phyloP scores from a whole-genome alignment of 1,140 invertebrate species.

The Drosophila erecta region DNA sequence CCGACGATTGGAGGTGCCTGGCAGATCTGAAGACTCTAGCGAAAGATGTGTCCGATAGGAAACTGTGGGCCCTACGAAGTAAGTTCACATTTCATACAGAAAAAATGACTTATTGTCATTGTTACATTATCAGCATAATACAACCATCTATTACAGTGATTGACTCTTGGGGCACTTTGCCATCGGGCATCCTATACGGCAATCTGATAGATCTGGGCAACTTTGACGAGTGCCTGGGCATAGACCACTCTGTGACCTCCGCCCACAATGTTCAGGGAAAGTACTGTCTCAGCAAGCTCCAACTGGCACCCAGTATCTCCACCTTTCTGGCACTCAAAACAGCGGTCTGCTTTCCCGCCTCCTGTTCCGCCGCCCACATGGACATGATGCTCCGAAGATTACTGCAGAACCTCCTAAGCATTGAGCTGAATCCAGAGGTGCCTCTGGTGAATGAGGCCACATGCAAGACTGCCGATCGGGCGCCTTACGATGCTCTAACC shows the following conservation, averaged over 20 bases:
- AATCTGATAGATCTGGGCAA: slow-evolving; percentile 53
- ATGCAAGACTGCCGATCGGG: slow-evolving; percentile 36
- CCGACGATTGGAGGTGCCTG: slow-evolving; percentile 26
- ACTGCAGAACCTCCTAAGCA: slow-evolving; percentile 22
- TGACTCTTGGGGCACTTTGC: slow-evolving; percentile 59
- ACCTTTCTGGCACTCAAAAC: slow-evolving; percentile 5
- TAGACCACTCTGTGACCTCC: slow-evolving; percentile 16
- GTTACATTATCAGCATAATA: too few relatives aligned
- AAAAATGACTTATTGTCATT: too few relatives aligned
- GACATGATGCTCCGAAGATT: slow-evolving; percentile 30
- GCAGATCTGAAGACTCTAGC: slow-evolving; percentile 14
- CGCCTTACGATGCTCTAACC: slow-evolving; percentile 32
- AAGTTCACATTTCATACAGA: background rate
- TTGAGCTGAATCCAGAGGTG: slow-evolving; percentile 2
- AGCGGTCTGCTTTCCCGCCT: slow-evolving; percentile 46
- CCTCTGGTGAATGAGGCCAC: slow-evolving; percentile 10
- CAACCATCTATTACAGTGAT: slow-evolving; percentile 16
- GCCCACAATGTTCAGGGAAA: slow-evolving; percentile 38
- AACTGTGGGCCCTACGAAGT: slow-evolving; percentile 30
- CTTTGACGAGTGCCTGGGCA: slow-evolving; percentile 51
- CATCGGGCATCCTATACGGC: slow-evolving; percentile 46
- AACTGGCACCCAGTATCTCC: background rate
- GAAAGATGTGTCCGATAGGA: slow-evolving; percentile 5
- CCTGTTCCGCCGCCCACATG: slow-evolving; percentile 38
- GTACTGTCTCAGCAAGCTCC: slow-evolving; percentile 30